Conservation (phyloP, 2,113 vertebrate genomes). For the Sphyrna mokarran region DNA sequence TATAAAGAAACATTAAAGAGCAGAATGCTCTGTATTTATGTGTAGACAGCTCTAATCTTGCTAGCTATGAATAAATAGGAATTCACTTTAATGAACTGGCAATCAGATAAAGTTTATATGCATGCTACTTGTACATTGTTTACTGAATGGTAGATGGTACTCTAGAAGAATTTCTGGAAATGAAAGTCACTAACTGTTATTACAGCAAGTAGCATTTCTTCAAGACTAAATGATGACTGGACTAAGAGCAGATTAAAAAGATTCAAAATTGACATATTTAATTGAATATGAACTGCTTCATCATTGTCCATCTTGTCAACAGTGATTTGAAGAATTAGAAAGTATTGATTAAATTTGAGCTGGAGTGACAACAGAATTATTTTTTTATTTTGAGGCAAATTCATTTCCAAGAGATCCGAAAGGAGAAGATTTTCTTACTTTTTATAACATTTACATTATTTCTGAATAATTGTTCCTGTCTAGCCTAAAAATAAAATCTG, state of each 20-base stretch:
- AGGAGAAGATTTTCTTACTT: background rate
- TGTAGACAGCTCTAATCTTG: background rate
- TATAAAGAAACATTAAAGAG: background rate
- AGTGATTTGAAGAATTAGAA: background rate
- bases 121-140: background rate
- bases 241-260: background rate
- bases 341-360: background rate
- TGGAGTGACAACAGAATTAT: background rate
- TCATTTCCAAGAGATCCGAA: background rate
- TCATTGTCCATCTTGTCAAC: background rate
- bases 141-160: background rate
- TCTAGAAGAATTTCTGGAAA: background rate
- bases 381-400: background rate
- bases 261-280: background rate
- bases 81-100: background rate
- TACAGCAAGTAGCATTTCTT: background rate
- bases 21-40: background rate
- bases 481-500: background rate
- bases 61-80: background rate
- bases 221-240: background rate
- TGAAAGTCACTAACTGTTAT: background rate
- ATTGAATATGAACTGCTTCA: background rate
- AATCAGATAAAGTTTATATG: background rate
- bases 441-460: background rate
- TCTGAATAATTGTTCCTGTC: background rate